Evolutionary conservation across 2,888 invertebrate species (phyloP).

Genomic region (Mimachlamys varia): DNA sequence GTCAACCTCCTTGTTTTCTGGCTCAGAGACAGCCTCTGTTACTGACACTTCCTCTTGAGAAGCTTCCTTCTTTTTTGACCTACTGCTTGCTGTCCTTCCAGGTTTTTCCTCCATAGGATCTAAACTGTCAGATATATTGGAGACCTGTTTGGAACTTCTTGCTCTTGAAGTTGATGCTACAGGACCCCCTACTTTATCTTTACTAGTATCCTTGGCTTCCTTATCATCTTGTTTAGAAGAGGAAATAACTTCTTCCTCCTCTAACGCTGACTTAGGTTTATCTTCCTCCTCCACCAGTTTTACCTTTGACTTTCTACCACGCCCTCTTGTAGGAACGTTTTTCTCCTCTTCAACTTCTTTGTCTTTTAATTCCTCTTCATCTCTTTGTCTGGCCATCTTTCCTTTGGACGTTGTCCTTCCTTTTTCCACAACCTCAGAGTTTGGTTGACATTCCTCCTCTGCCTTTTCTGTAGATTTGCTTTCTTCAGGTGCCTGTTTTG

Average conservation of each 20-base stretch:
- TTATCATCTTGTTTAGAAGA: not conserved
- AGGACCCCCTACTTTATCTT: not conserved
- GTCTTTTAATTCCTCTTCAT: not conserved
- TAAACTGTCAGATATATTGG: not conserved
- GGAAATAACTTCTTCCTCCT: slow-evolving; percentile 14
- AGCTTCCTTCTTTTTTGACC: not conserved
- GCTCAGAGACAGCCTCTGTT: not conserved
- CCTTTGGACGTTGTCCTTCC: slow-evolving; percentile 38
- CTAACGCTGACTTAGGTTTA: slow-evolving; percentile 1
- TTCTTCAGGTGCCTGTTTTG: not conserved
- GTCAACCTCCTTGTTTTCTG: slow-evolving; percentile 11
- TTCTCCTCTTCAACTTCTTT: slow-evolving; percentile 11
- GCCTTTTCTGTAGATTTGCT: not conserved
- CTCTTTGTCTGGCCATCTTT: not conserved
- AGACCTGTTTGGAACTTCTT: not conserved
- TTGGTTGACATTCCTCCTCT: not conserved
- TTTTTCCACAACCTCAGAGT: not conserved
- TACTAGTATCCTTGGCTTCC: slow-evolving; percentile 36
- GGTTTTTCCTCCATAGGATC: not conserved
- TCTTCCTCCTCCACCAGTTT: slow-evolving; percentile 35
- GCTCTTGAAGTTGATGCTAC: not conserved
- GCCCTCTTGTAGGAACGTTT: not conserved
- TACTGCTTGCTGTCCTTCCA: not conserved
- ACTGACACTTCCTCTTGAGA: not conserved
- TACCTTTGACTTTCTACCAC: not conserved